Evolutionary conservation across 2,113 vertebrate genomes (phyloP).

Genomic region (Redunca redunca): DNA sequence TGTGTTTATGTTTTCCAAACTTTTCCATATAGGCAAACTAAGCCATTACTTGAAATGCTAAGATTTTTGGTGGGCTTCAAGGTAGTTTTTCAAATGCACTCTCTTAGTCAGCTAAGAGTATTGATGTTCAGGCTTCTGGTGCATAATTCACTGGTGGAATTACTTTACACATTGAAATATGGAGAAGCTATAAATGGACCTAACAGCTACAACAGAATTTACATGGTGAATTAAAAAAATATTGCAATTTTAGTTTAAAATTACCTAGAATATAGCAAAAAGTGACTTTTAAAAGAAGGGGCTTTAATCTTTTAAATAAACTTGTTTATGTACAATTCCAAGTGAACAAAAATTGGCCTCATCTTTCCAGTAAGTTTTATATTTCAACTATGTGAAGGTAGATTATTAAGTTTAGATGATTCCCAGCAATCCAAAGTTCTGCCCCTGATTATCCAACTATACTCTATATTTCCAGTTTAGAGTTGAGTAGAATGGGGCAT

Average conservation of each 20-base stretch:
- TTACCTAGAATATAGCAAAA: not conserved
- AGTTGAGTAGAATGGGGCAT: not conserved
- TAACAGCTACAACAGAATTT: not conserved
- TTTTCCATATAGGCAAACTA: slow-evolving; percentile 22
- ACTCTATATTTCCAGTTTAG: not conserved
- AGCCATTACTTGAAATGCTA: slow-evolving; percentile 26
- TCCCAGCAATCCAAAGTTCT: not conserved
- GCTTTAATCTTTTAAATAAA: not conserved
- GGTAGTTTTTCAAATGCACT: not conserved
- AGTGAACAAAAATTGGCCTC: not conserved
- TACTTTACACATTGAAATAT: not conserved
- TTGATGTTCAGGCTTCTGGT: not conserved
- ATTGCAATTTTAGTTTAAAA: not conserved
- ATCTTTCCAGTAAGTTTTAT: slow-evolving; percentile 1
- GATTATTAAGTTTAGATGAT: slow-evolving; percentile 10
- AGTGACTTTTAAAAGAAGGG: not conserved
- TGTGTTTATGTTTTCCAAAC: not conserved
- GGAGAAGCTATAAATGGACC: not conserved
- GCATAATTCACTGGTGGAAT: not conserved
- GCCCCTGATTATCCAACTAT: not conserved
- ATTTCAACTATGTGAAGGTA: not conserved
- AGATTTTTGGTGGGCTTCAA: not conserved
- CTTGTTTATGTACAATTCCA: not conserved
- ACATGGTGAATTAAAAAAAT: not conserved
- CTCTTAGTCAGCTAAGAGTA: not conserved